Percentiles rank a stretch among this genome's conserved stretches.
Conservation (phyloP, 2,888 invertebrate species). For the Sminthurides aquaticus region DNA sequence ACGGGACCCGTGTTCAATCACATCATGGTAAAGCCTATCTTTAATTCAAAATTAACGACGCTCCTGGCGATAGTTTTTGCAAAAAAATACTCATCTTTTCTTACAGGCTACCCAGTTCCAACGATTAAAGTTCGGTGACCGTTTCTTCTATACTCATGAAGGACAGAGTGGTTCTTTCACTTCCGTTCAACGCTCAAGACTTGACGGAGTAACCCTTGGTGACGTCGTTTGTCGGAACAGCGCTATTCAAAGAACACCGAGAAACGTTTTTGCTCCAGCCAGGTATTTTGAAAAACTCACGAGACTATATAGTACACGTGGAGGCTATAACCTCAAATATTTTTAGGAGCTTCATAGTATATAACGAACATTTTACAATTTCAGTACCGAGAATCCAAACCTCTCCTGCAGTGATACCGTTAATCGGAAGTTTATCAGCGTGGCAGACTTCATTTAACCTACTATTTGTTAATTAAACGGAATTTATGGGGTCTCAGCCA, state of each 20-base stretch:
- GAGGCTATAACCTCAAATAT: background rate
- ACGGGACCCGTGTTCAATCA: constrained; percentile 85
- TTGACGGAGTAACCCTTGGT: background rate
- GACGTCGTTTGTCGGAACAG: constrained; percentile 12
- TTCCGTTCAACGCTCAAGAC: background rate
- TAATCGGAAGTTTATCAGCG: background rate
- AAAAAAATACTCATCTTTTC: background rate
- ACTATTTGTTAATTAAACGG: too few relatives aligned
- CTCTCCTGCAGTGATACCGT: background rate
- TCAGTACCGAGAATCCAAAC: background rate
- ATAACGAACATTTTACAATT: background rate
- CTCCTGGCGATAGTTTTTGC: background rate
- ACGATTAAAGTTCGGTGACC: constrained; percentile 8
- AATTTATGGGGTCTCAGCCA: too few relatives aligned
- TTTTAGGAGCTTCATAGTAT: background rate
- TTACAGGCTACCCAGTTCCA: background rate
- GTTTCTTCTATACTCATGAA: constrained; percentile 14
- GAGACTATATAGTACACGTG: too few relatives aligned
- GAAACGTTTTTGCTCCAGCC: constrained; percentile 5
- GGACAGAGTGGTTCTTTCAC: constrained; percentile 15
- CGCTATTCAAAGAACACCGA: background rate
- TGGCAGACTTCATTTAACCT: background rate
- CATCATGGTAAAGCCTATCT: constrained; percentile 52
- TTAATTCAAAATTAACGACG: background rate
- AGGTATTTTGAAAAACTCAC: too few relatives aligned